Conservation (phyloP, 2,888 invertebrate species). For the Yponomeuta plumbellus region DNA sequence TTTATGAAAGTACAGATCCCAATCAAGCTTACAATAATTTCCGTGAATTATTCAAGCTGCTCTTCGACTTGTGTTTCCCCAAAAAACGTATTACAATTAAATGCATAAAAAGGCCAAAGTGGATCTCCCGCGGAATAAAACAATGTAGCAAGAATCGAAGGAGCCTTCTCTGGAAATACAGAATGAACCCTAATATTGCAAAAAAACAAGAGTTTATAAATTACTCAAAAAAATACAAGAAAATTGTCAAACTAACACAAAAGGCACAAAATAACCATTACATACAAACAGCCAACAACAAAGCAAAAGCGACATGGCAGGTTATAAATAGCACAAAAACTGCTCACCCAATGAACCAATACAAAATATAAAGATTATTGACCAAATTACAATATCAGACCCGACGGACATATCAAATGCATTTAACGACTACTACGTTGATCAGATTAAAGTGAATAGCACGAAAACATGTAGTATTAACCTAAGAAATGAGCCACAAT, state of each 20-base stretch:
- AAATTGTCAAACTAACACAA: not conserved
- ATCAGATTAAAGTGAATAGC: not conserved
- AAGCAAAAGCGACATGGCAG: slow-evolving; percentile 10
- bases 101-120: not conserved
- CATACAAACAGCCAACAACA: slow-evolving; percentile 1
- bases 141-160: not conserved
- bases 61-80: not conserved
- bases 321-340: slow-evolving; percentile 6
- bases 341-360: slow-evolving; percentile 1
- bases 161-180: not conserved
- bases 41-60: not conserved
- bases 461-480: not conserved
- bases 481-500: not conserved
- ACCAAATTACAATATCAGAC: not conserved
- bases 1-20: not conserved
- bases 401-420: slow-evolving; percentile 4
- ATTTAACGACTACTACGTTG: slow-evolving; percentile 12
- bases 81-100: not conserved
- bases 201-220: not conserved
- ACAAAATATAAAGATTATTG: not conserved
- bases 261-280: slow-evolving; percentile 2
- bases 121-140: not conserved
- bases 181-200: not conserved
- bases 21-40: not conserved
- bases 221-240: not conserved